Evolutionary conservation across 2,113 vertebrate genomes (phyloP), one percentile per base, ranked within the genome.

Genomic region (Hippotragus niger): DNA sequence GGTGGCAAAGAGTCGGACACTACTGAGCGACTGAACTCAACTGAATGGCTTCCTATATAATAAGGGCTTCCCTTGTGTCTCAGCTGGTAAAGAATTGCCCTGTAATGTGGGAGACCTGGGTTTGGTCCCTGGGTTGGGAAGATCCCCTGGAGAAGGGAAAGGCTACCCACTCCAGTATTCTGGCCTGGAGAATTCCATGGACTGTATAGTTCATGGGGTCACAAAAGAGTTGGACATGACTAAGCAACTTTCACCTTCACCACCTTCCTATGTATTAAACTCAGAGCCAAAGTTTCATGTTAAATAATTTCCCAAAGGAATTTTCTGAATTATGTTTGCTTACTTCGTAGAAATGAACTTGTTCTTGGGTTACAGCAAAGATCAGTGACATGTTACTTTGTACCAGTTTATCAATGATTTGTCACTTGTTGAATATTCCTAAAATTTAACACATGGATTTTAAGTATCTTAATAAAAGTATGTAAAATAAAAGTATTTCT

Each of bases 351-450:
- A 98, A 99, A 27, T 97, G 97, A 97, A 99, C 99, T 99, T 99
- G 99, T 4, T 98, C 85, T 67, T 99, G 97, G 0, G 99, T 99
- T 95, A 99, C 99, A 57, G 99, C 99, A 98, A 99, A 99, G 98
- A 99, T 99, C 94, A 99, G 93, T 60, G 99, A 98, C 98, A 99
- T 99, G 19, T 99, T 99, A 98, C 99, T 99, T 97, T 99, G 99
- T 58, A 99, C 99, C 45, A 99, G 98, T 95, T 99, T 99, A 90
- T 99, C 99, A 92, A 99, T 99, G 93, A 99, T 98, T 98, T 99
- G 99, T 99, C 99, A 23, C 99, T 99, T 71, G 99, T 99, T 58
- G 99, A 99, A 98, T 99, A 99, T 98, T 99, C 99, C 99, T 99
- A 97, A 86, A 98, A 96, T 95, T 94, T 97, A 98, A 83, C 36